Base-by-base conservation (phyloP, 2,797 vertebrate genomes). In the Hippoglossus hippoglossus region DNA sequence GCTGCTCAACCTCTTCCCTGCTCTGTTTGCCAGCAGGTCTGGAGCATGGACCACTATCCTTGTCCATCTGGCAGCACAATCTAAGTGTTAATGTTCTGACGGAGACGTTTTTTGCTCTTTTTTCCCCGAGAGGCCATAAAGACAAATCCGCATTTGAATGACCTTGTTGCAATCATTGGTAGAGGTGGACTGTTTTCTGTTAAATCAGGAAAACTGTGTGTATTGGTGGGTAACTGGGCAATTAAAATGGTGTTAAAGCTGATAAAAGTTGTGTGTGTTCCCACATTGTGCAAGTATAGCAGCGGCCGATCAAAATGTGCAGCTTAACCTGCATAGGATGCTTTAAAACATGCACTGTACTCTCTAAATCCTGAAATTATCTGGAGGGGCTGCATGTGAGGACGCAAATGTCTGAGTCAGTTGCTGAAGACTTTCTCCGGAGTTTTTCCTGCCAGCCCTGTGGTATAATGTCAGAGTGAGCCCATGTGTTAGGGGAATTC, bases 21-120 rank as follows among this genome's bases (percentile, higher is more conserved):
- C 70, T 75, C 13, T 13, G 28, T 73, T 75, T 84, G 85, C 88
- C 89, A 92, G 67, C 58, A 81, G 58, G 50, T 79, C 80, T 83
- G 85, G 68, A 91, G 67, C 71, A 51, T 58, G 55, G 64, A 71
- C 67, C 63, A n/a, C 71, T 78, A 63, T 82, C 73, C 28, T 50
- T 62, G 62, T 92, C 88, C 90, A 86, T 91, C 85, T 93, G 90
- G 86, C 84, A 80, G 31, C 13, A 46, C 34, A 26, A 67, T 25
- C 46, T 51, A 62, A 80, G 59, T 81, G 39, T 88, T 91, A 89
- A 79, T 80, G 56, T 63, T 79, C 71, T 57, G 46, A 87, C 80
- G 71, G 73, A 77, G 75, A 85, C 79, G 73, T 82, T 31, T 68
- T 67, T 76, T 74, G 39, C 59, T 76, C 57, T 77, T 79, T 83